Conservation (phyloP, 2,888 invertebrate genomes). For the Protonemura montana region DNA sequence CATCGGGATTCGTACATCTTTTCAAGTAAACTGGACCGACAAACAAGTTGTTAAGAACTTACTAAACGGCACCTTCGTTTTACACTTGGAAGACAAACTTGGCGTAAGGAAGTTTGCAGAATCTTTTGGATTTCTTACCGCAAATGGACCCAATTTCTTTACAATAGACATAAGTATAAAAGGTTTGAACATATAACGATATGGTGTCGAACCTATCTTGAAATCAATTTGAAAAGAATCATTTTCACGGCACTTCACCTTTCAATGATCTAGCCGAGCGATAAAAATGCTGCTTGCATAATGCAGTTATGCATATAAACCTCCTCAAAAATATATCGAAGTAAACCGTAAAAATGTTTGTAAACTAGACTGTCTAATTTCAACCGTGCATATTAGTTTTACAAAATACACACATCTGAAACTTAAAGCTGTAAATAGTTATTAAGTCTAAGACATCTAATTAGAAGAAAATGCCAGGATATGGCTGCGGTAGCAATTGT, state of each 20-base stretch:
- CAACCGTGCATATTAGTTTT: neutral
- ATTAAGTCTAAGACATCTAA: neutral
- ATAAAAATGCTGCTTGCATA: neutral
- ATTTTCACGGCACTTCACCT: neutral
- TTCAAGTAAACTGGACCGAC: conserved; percentile 34
- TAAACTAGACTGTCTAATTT: neutral
- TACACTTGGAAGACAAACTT: conserved; percentile 22
- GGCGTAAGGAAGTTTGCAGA: neutral
- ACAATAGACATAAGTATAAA: neutral
- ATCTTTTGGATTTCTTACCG: neutral
- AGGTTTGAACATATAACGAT: neutral
- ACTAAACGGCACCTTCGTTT: conserved; percentile 32
- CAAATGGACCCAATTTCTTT: conserved; percentile 7
- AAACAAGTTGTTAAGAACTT: conserved; percentile 41
- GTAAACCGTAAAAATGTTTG: neutral
- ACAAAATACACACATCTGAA: neutral
- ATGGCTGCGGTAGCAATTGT: neutral
- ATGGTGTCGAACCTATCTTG: neutral
- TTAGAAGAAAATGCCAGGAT: neutral
- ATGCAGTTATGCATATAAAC: neutral
- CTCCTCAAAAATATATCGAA: neutral
- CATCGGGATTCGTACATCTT: conserved; percentile 15
- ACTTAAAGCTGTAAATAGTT: neutral
- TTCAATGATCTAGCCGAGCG: neutral
- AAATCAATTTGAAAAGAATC: neutral